A percentile compares a stretch with the other conserved stretches of the same genome.
Evolutionary conservation across 2,113 vertebrate species (phyloP).

Genomic region (Nothobranchius kuhntae): DNA sequence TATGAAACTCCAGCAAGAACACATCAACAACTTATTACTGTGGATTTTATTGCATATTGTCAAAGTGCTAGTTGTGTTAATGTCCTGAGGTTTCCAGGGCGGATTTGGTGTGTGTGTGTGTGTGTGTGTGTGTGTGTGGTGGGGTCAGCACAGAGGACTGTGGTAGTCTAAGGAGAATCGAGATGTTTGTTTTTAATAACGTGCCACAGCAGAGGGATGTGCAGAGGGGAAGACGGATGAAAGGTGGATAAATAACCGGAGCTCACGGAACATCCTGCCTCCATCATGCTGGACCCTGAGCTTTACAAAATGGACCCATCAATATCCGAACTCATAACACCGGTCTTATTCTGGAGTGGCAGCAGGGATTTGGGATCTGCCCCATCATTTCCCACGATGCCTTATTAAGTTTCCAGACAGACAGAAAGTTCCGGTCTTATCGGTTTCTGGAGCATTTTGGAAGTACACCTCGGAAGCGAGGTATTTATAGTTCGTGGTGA

Average conservation of each 20-base stretch:
- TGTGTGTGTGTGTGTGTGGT: constrained; percentile 19
- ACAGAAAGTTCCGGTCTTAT: neutral
- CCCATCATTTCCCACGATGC: neutral
- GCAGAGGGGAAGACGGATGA: constrained; percentile 28
- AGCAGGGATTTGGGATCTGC: neutral
- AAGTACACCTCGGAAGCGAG: neutral
- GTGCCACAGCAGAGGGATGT: constrained; percentile 46
- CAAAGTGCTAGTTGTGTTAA: constrained; percentile 24
- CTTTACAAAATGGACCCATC: constrained; percentile 21
- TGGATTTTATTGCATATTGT: neutral
- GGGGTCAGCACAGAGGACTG: constrained; percentile 27
- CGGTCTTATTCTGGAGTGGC: neutral
- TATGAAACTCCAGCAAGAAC: neutral
- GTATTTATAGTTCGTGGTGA: neutral
- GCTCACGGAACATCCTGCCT: constrained; percentile 29
- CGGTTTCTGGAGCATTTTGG: neutral
- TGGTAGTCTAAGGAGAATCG: constrained; percentile 40
- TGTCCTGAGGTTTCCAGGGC: constrained; percentile 29
- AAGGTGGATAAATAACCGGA: constrained; percentile 54
- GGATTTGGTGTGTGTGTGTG: constrained; percentile 17
- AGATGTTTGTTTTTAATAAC: constrained; percentile 76
- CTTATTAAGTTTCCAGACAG: neutral
- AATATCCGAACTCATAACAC: constrained; percentile 31
- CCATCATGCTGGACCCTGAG: constrained; percentile 8
- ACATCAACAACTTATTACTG: neutral